These are phyloP conservation scores for Acromyrmex echinatior DNA, from an alignment of 1,140 invertebrate genomes.

Conservation along the genomic window DNA sequence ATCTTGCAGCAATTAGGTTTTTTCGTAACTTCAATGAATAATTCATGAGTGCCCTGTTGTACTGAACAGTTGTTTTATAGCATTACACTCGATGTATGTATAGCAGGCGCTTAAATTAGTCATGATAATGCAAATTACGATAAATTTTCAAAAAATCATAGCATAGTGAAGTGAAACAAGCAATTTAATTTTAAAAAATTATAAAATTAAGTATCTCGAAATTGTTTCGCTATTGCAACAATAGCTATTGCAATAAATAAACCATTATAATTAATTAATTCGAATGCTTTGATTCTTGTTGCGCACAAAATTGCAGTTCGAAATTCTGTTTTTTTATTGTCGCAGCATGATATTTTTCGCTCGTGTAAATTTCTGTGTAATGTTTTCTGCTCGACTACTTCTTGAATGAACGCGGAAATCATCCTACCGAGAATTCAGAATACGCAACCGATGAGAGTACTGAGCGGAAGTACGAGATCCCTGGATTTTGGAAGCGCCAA, in stretches of 20 bases:
- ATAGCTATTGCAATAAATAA: not conserved
- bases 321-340: not conserved
- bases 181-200: not conserved
- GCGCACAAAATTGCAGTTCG: not conserved
- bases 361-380: conserved; percentile 4
- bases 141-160: not conserved
- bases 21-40: conserved; percentile 51
- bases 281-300: not conserved
- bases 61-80: conserved; percentile 53
- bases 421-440: conserved; percentile 1
- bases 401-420: not conserved
- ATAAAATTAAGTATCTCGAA: not conserved
- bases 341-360: not conserved
- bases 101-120: conserved; percentile 45
- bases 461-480: conserved; percentile 13
- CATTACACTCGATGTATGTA: conserved; percentile 39
- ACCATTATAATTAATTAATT: not conserved
- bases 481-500: conserved; percentile 12
- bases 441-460: conserved; percentile 5
- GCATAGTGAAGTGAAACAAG: not conserved
- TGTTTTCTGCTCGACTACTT: conserved; percentile 11
- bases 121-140: conserved; percentile 24
- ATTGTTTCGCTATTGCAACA: not conserved
- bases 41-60: conserved; percentile 43
- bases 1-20: conserved; percentile 58